Evolutionary conservation across 2,797 vertebrate species (phyloP).

Genomic region (Periparus ater): DNA sequence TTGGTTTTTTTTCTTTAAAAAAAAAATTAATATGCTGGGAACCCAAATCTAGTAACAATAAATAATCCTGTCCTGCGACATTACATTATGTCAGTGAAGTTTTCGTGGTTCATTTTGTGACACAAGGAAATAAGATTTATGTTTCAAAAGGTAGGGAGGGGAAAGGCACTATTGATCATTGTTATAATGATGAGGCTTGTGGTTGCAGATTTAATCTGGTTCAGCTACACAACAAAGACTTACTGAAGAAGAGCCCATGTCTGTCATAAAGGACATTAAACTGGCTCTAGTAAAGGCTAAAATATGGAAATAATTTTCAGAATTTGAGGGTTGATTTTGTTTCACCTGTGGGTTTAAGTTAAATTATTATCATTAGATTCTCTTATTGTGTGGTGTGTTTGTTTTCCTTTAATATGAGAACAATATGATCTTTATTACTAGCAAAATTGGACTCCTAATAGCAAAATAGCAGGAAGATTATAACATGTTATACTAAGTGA

Average conservation of each 20-base stretch:
- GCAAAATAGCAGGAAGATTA: not conserved
- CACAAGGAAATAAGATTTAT: not conserved
- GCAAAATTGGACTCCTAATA: not conserved
- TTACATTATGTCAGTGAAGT: not conserved
- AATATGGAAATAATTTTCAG: not conserved
- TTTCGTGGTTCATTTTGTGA: not conserved
- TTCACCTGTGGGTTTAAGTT: not conserved
- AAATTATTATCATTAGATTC: not conserved
- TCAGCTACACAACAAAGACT: not conserved
- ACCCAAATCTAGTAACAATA: not conserved
- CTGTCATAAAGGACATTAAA: not conserved
- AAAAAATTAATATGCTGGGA: not conserved
- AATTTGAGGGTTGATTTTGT: not conserved
- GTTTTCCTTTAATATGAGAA: not conserved
- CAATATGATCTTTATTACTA: not conserved
- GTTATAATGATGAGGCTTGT: not conserved
- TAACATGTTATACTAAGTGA: not conserved
- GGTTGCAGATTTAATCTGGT: not conserved
- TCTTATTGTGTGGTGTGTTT: not conserved
- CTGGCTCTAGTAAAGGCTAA: not conserved
- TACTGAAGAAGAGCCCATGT: not conserved
- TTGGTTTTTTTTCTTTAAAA: too few species aligned
- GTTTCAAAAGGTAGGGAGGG: not conserved
- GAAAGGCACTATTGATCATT: not conserved
- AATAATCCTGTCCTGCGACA: not conserved